Base-by-base conservation (phyloP, 2,113 vertebrate genomes). In the Sceloporus undulatus region DNA sequence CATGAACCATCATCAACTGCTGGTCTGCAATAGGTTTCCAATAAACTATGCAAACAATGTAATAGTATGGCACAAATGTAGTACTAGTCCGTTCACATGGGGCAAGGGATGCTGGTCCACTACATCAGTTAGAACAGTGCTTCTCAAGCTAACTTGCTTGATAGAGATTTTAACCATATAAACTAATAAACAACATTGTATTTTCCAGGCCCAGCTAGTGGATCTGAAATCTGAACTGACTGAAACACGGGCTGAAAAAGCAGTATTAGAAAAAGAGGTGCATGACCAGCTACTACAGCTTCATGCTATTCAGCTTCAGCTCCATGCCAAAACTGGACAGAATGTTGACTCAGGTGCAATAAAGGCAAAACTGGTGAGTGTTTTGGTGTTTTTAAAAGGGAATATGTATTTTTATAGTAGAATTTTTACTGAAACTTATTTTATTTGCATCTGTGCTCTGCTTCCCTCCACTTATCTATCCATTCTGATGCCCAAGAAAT, bases 151-250 rank as follows among this genome's bases (percentile, higher is more conserved):
- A 62, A 62, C n/a, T 75, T 54, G 19, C 1, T 34, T 79, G 85
- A 59, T 91, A 75, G 84, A 2, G 4, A 19, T 42, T 88, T 23
- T 23, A 80, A 16, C 93, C 27, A 68, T 68, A 21, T 75, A 40
- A 23, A 90, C 74, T 88, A 40, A 52, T 79, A 0, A 85, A 34
- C 38, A 85, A 84, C 82, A 1, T 95, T 91, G 0, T 89, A 1
- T 94, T 81, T 94, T 91, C n/a, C 93, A 99, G 99, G 99, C 99
- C 19, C 98, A 99, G 93, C 77, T 99, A 92, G 97, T 99, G 85
- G 99, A 99, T 95, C 94, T 99, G 92, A 98, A 98, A 54, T 99
- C 99, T 4, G 98, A 99, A 94, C 93, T 99, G 96, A 99, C 98
- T 1, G 98, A 98, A 76, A 98, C 95, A 0, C 98, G 98, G 90